phyloP scores from a whole-genome alignment of 2,113 vertebrate species.

The Odontophorus gujanensis region DNA sequence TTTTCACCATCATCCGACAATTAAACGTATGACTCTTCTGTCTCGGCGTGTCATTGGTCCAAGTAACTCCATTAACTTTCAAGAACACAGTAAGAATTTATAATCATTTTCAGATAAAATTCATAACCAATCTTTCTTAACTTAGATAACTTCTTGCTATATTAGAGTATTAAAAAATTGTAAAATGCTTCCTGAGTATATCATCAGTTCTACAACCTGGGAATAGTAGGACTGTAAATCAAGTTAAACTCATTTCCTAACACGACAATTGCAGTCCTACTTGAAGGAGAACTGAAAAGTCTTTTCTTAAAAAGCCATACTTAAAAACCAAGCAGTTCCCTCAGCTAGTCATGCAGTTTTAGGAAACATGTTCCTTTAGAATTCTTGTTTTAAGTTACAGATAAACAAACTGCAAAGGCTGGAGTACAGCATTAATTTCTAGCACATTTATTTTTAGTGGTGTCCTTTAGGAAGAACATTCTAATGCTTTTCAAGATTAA shows the following conservation, averaged over 20 bases:
- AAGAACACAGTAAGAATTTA: neutral
- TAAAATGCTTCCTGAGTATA: neutral
- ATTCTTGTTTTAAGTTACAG: neutral
- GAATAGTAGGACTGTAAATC: neutral
- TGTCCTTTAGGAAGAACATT: neutral
- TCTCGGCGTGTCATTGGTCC: constrained; percentile 88
- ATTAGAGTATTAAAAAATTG: neutral
- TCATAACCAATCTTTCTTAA: neutral
- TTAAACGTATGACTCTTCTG: constrained; percentile 98
- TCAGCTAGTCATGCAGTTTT: neutral
- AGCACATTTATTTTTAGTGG: neutral
- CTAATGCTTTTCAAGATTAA: neutral
- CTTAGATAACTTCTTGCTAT: neutral
- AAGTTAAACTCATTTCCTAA: neutral
- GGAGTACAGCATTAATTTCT: neutral
- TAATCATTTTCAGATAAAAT: neutral
- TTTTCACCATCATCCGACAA: constrained; percentile 95
- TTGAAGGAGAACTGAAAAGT: neutral
- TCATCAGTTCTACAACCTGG: neutral
- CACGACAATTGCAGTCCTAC: neutral
- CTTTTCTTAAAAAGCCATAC: neutral
- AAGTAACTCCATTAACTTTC: constrained; percentile 88
- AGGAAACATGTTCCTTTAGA: neutral
- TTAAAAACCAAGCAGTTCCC: neutral
- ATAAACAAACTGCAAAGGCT: neutral